Conservation (phyloP, 2,888 invertebrate species). For the Rhaphigaster nebulosa region DNA sequence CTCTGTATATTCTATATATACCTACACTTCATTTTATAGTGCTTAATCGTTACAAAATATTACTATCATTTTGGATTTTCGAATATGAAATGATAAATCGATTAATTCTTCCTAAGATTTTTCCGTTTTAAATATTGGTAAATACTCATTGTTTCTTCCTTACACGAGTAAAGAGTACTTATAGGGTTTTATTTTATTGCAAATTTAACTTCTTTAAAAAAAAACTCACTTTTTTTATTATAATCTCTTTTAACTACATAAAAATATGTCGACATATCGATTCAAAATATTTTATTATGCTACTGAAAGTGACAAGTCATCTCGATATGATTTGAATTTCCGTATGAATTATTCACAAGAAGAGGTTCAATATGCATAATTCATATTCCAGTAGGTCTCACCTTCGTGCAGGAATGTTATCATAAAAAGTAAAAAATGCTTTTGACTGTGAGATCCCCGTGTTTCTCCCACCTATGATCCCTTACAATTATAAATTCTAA, state of each 20-base stretch:
- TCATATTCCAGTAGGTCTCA: constrained; percentile 40
- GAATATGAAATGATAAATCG: too few species aligned
- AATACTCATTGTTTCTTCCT: too few species aligned
- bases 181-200: too few species aligned
- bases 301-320: constrained; percentile 26
- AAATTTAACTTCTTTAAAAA: too few species aligned
- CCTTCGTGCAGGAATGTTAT: constrained; percentile 25
- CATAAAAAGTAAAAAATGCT: constrained; percentile 6
- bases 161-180: too few species aligned
- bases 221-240: background rate
- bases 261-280: background rate
- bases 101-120: too few species aligned
- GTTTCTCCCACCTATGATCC: background rate
- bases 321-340: constrained; percentile 26
- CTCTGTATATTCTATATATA: too few species aligned
- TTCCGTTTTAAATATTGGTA: too few species aligned
- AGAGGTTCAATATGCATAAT: constrained; percentile 26
- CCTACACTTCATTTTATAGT: too few species aligned
- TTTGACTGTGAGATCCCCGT: background rate
- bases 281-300: background rate
- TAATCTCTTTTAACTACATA: background rate
- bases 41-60: too few species aligned
- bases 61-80: too few species aligned
- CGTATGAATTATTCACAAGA: constrained; percentile 4
- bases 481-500: background rate